Conservation (phyloP, 2,888 invertebrate genomes). For the Hedychridium roseum region DNA sequence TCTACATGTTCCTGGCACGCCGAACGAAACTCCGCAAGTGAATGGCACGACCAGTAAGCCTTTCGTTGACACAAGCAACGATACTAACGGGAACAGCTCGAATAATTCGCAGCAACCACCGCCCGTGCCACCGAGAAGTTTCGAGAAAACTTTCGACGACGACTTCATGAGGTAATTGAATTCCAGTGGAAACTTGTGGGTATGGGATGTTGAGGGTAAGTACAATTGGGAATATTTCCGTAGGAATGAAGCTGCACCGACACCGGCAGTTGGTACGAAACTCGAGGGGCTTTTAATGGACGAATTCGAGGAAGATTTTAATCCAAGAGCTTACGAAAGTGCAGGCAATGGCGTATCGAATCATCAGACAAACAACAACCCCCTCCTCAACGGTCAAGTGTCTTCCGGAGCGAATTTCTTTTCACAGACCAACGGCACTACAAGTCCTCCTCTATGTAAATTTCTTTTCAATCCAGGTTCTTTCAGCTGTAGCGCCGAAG, state of each 20-base stretch:
- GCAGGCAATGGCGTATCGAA: slow-evolving; percentile 62
- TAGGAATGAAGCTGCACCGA: slow-evolving; percentile 47
- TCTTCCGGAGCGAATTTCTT: slow-evolving; percentile 65
- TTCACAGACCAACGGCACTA: slow-evolving; percentile 59
- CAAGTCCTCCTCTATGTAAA: slow-evolving; percentile 73
- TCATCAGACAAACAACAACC: slow-evolving; percentile 51
- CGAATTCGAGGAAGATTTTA: slow-evolving; percentile 85
- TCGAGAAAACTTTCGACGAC: slow-evolving; percentile 59
- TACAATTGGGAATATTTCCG: too few relatives aligned
- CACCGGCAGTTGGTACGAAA: slow-evolving; percentile 77
- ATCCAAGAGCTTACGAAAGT: slow-evolving; percentile 85
- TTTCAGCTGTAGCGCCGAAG: not conserved
- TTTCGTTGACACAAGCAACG: slow-evolving; percentile 40
- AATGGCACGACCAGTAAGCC: slow-evolving; percentile 50
- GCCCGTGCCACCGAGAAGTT: slow-evolving; percentile 57
- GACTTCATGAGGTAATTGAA: slow-evolving; percentile 54
- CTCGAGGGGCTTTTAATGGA: slow-evolving; percentile 79
- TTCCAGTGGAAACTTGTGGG: not conserved
- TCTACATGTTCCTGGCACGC: slow-evolving; percentile 56
- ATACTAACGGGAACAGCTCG: slow-evolving; percentile 60
- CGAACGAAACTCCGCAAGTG: slow-evolving; percentile 45
- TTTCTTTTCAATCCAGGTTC: not conserved
- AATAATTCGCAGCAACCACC: slow-evolving; percentile 56
- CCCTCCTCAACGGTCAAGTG: slow-evolving; percentile 58
- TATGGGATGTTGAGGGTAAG: not conserved